Evolutionary conservation across 2,113 vertebrate genomes (phyloP).

Genomic region (Sigmodon hispidus): DNA sequence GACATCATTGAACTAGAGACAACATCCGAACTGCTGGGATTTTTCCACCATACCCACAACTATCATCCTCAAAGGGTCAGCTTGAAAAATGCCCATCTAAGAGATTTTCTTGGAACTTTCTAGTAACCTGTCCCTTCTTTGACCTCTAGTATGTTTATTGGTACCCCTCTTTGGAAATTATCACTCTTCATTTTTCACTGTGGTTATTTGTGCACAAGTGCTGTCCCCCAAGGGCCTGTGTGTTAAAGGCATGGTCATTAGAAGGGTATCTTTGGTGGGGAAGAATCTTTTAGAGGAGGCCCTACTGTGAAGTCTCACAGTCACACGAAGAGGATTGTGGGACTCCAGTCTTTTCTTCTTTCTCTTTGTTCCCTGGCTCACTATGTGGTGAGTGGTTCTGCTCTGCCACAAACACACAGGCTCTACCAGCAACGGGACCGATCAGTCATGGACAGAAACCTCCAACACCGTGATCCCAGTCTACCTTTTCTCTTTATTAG

Average conservation of each 20-base stretch:
- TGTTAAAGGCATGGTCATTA: not conserved
- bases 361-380: not conserved
- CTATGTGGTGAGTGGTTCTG: not conserved
- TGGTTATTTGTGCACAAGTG: not conserved
- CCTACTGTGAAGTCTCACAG: not conserved
- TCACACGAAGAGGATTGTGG: not conserved
- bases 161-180: not conserved
- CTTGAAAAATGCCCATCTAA: not conserved
- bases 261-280: not conserved
- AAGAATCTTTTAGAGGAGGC: not conserved
- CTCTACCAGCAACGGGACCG: not conserved
- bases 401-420: not conserved
- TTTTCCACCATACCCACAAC: not conserved
- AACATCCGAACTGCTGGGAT: not conserved
- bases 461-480: not conserved
- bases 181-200: not conserved
- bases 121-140: not conserved
- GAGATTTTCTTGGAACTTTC: conserved; percentile 1
- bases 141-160: not conserved
- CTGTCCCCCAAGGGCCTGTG: not conserved
- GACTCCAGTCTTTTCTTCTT: not conserved
- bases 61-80: not conserved
- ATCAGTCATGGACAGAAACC: not conserved
- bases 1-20: not conserved
- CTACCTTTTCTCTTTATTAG: not conserved